Evolutionary conservation across 2,888 invertebrate genomes (phyloP), one percentile per base, ranked within the genome.

Genomic region (Corbicula japonica): DNA sequence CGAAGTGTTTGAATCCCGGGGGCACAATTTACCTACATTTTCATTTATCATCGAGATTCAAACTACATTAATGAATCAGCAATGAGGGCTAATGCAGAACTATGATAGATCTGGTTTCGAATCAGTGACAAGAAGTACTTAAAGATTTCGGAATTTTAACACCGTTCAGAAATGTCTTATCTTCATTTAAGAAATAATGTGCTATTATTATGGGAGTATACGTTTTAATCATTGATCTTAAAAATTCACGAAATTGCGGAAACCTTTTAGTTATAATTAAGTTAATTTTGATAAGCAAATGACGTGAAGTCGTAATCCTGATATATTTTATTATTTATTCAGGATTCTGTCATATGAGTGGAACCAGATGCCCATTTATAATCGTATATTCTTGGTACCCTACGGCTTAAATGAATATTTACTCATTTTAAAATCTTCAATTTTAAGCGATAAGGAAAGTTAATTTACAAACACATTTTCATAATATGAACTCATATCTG

Each of bases 221-320:
- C 50, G 70, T 76, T 79, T 79, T 83, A 78, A 83, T 83, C 83
- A 80, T 56, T 44, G 48, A 80, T 83, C 83, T 83, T 71, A 83
- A 83, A 79, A 77, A 63, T 75, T 70, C 77, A 76, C 70, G 65
- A 72, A 80, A 83, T 80, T 80, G 83, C 74, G 44, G 76, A 83
- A 83, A 83, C 80, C 83, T 83, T 83, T 83, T 83, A 83, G 83
- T 62, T 50, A 76, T 83, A 83, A 83, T 83, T 83, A 75, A 77
- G 83, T 83, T 83, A 83, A 83, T 83, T 83, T 77, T 83, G 83
- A 83, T 83, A 83, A 80, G 80, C 34, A 63, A 69, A 65, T 80
- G 83, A 83, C 77, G 76, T 65, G 61, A 77, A 70, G 68, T 73
- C 77, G 70, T 77, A 83, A 80, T 77, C 74, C 83, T 71, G 79